phyloP scores from a whole-genome alignment of 2,113 vertebrate genomes.

The Ondatra zibethicus region DNA sequence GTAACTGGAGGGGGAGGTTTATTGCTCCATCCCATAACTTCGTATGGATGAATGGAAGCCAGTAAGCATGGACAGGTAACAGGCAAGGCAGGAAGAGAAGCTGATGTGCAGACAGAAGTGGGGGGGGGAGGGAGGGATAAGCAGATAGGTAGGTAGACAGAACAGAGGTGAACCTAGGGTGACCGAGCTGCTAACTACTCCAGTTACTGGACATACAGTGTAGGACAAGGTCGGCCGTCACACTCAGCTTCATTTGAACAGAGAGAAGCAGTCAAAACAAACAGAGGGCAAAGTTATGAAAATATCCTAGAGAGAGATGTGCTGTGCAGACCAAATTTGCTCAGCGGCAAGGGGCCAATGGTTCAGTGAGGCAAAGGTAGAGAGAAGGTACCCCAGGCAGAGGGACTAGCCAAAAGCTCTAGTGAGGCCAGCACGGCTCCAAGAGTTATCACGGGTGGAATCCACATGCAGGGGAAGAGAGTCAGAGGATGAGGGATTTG shows the following conservation, averaged over 20 bases:
- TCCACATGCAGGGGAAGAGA: too few relatives aligned
- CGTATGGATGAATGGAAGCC: not conserved
- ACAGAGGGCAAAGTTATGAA: not conserved
- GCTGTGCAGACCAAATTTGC: not conserved
- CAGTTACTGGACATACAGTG: not conserved
- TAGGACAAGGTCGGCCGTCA: not conserved
- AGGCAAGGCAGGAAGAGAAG: too few relatives aligned
- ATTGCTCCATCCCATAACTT: not conserved
- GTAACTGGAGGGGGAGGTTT: not conserved
- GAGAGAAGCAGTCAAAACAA: not conserved
- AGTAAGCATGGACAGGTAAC: too few relatives aligned
- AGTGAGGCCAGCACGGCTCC: accelerated
- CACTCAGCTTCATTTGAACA: not conserved
- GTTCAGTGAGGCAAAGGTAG: not conserved
- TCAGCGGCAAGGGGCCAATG: not conserved
- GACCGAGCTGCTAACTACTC: not conserved
- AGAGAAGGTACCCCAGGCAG: not conserved
- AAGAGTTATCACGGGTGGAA: not conserved
- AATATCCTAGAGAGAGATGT: not conserved
- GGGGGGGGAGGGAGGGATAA: not conserved
- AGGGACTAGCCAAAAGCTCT: not conserved
- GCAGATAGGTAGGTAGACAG: not conserved
- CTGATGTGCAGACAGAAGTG: not conserved
- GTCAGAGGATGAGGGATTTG: not conserved
- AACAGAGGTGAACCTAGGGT: too few relatives aligned